Conservation (phyloP, 2,113 vertebrate genomes). For the Corapipo altera region DNA sequence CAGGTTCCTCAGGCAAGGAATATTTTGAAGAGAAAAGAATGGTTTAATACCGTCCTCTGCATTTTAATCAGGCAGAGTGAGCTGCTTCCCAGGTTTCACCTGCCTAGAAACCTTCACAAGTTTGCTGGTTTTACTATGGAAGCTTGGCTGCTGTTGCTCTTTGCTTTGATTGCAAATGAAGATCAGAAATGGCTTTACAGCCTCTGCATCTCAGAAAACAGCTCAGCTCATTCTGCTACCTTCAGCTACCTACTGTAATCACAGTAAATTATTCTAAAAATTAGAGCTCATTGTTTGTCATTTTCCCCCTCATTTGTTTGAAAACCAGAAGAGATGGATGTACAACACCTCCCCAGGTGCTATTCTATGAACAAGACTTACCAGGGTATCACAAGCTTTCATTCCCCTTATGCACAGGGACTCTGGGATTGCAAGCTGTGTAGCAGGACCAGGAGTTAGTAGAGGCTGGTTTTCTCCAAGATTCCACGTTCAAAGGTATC, state of each 20-base stretch:
- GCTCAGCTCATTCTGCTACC: neutral
- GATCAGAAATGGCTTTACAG: neutral
- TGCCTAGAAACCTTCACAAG: neutral
- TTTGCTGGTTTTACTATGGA: neutral
- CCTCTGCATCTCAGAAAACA: neutral
- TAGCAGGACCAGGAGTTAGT: neutral
- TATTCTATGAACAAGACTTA: neutral
- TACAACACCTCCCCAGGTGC: neutral
- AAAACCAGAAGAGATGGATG: neutral
- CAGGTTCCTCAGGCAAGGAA: neutral
- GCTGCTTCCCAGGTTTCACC: neutral
- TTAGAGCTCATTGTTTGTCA: neutral
- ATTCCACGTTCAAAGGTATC: neutral
- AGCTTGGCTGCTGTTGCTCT: neutral
- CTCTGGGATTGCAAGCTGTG: neutral
- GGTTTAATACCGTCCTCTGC: neutral
- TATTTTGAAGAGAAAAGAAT: neutral
- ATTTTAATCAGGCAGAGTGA: neutral
- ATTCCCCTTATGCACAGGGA: accelerated
- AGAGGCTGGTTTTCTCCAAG: neutral
- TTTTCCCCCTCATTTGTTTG: neutral
- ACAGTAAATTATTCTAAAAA: neutral
- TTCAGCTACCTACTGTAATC: neutral
- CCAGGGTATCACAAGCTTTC: neutral
- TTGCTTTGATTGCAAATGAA: neutral